These are phyloP conservation scores for Zalophus californianus DNA, from an alignment of 2,797 vertebrate genomes.

Conservation along the genomic window DNA sequence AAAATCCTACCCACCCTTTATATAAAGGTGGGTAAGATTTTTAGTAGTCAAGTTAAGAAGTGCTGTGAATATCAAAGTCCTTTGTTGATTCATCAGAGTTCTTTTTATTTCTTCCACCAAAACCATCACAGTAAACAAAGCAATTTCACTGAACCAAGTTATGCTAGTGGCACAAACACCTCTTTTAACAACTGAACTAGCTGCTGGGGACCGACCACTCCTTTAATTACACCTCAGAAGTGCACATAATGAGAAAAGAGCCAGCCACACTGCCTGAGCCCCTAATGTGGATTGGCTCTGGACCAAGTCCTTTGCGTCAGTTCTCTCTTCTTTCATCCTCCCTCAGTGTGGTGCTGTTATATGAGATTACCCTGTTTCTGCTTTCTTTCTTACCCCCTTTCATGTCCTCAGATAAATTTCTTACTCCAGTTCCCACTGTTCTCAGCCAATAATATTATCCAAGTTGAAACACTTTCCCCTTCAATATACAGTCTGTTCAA, in stretches of 20 bases:
- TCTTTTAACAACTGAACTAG: slow-evolving; percentile 21
- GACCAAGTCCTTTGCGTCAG: not conserved
- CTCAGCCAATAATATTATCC: slow-evolving; percentile 29
- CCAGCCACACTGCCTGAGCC: not conserved
- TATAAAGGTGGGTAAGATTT: not conserved
- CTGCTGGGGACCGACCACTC: not conserved
- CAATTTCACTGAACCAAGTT: not conserved
- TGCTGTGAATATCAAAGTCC: not conserved
- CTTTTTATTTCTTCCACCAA: not conserved
- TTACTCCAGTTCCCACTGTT: not conserved
- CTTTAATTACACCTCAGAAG: slow-evolving; percentile 27
- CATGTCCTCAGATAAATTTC: not conserved
- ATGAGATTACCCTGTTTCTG: not conserved
- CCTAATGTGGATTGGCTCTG: not conserved
- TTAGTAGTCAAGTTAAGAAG: not conserved
- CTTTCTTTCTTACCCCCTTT: slow-evolving; percentile 61
- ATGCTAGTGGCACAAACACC: not conserved
- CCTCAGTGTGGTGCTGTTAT: not conserved
- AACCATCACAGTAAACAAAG: slow-evolving; percentile 32
- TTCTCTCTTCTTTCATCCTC: slow-evolving; percentile 34
- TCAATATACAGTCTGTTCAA: not conserved
- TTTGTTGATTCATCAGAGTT: slow-evolving; percentile 42
- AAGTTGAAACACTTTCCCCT: not conserved
- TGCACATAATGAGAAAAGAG: not conserved
- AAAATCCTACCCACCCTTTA: not conserved